Evolutionary conservation across 2,113 vertebrate species (phyloP), one percentile per base, ranked within the genome.

Genomic region (Zapus hudsonius): DNA sequence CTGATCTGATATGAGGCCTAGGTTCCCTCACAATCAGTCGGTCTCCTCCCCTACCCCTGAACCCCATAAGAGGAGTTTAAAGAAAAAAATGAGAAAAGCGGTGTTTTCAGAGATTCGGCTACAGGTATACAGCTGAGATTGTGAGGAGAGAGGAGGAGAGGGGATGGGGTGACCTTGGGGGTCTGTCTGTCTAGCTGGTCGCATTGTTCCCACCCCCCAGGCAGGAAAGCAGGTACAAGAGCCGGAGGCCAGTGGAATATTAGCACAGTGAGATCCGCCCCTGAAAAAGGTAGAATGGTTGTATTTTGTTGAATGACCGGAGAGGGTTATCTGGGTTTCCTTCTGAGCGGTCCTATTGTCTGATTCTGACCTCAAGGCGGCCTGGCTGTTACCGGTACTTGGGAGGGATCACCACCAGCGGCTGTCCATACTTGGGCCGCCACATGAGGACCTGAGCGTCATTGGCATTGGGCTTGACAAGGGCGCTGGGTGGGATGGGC

Each of bases 401-500:
- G 3, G 99, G 98, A 17, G 99, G 99, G 96, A 99, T 99, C 96
- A 99, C 99, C 98, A 99, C 99, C 13, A 99, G 97, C 0, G 99
- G 98, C 44, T 98, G 98, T 88, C 99, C 99, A 0, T 97, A 98
- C 95, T 98, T 99, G 97, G 99, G 99, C 98, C 99, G 98, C 99
- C 99, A 99, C 99, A 99, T 99, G 96, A 99, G 99, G 95, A 99
- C 99, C 98, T 99, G 99, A 80, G 99, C 99, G 4, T 99, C 99
- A 5, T 99, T 99, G 98, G 99, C 99, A 19, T 99, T 99, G 97
- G 99, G 99, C 97, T 99, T 99, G 97, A 99, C 98, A 97, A 99
- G 99, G 97, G 99, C 99, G 42, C 99, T 99, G 63, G 98, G 92
- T 20, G 99, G 98, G 96, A 99, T 99, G 95, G 98, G 97, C 97